phyloP scores from a whole-genome alignment of 2,797 vertebrate species.

The Tarsius wallacei region DNA sequence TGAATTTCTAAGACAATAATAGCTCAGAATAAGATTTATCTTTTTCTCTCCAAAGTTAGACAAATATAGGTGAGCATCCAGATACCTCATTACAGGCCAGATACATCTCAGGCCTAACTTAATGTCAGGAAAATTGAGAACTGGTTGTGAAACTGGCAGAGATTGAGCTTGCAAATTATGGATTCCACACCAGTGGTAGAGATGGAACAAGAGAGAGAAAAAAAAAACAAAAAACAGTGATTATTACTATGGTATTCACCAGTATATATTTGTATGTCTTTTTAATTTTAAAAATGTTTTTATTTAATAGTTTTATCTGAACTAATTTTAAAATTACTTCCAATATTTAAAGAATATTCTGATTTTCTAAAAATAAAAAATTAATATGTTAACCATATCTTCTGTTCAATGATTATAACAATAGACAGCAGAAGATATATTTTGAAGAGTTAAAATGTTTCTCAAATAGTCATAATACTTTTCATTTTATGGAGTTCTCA shows the following conservation, averaged over 20 bases:
- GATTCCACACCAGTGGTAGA: background rate
- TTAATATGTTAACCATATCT: background rate
- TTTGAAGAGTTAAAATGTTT: conserved; percentile 56
- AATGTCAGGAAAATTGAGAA: background rate
- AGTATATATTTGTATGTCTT: background rate
- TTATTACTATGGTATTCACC: background rate
- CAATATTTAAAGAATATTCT: background rate
- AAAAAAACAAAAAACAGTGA: background rate
- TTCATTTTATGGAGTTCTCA: conserved; percentile 50
- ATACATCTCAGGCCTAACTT: background rate
- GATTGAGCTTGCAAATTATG: background rate
- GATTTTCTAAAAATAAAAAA: background rate
- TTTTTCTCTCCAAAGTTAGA: background rate
- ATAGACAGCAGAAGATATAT: background rate
- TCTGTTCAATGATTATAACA: background rate
- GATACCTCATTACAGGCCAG: background rate
- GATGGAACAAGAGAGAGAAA: too few species aligned
- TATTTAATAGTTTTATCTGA: background rate
- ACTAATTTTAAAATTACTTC: background rate
- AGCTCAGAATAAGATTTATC: conserved; percentile 8
- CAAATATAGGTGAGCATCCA: background rate
- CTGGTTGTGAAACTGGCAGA: background rate
- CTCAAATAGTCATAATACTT: background rate
- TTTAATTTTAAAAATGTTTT: background rate
- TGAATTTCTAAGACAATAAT: conserved; percentile 40